Evolutionary conservation across 2,888 invertebrate species (phyloP).

Genomic region (Agrochola macilenta): DNA sequence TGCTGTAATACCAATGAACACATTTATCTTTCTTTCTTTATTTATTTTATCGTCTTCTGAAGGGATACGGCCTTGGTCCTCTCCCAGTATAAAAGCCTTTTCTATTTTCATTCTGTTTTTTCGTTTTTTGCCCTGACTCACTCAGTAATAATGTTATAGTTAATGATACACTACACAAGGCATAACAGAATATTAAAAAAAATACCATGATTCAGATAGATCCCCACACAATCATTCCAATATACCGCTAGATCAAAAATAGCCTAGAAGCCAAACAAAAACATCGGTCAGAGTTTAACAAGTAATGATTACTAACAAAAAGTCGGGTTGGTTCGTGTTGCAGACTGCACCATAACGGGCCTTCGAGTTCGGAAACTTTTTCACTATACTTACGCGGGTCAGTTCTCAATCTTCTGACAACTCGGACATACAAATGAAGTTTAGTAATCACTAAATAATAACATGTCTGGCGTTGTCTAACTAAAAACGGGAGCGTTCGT

Average conservation of each 20-base stretch:
- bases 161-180: neutral
- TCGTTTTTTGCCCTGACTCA: neutral
- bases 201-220: neutral
- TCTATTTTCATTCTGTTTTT: neutral
- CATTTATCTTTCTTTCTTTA: too few species aligned
- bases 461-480: slow-evolving; percentile 74
- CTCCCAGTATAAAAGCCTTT: neutral
- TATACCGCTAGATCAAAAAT: slow-evolving; percentile 33
- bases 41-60: neutral
- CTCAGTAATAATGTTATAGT: neutral
- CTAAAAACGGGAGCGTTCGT: slow-evolving; percentile 81
- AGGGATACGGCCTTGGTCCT: neutral
- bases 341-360: slow-evolving; percentile 58
- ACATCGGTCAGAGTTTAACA: slow-evolving; percentile 39
- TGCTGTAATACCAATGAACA: too few species aligned
- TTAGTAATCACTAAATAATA: slow-evolving; percentile 83
- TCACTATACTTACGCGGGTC: slow-evolving; percentile 46
- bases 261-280: slow-evolving; percentile 24
- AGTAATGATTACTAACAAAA: slow-evolving; percentile 36
- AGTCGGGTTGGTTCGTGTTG: slow-evolving; percentile 20
- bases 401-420: slow-evolving; percentile 52
- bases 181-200: neutral
- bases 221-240: neutral
- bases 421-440: slow-evolving; percentile 72
- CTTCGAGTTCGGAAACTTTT: slow-evolving; percentile 49